Evolutionary conservation across 2,113 vertebrate species (phyloP).

Genomic region (Conger conger): DNA sequence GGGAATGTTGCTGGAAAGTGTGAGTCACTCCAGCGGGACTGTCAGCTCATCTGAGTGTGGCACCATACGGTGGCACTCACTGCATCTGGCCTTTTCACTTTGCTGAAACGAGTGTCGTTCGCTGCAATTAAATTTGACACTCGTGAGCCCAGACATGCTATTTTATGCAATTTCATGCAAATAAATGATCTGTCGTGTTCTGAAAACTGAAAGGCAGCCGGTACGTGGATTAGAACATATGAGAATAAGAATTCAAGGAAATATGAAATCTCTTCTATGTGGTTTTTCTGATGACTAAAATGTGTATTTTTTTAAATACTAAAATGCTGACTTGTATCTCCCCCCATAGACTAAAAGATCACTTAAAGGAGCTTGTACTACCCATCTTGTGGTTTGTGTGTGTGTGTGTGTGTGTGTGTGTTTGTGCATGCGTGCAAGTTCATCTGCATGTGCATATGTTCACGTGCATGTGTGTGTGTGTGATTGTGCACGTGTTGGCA

Average conservation of each 20-base stretch:
- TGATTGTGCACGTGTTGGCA: no score
- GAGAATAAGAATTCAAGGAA: background rate
- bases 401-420: no score
- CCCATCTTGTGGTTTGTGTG: no score
- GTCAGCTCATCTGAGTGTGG: background rate
- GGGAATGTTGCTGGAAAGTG: background rate
- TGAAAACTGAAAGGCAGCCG: background rate
- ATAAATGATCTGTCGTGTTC: background rate
- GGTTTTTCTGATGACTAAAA: no score
- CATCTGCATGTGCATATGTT: no score
- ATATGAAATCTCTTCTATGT: background rate
- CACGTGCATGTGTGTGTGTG: no score
- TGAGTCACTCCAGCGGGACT: constrained; percentile 1
- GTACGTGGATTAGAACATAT: background rate
- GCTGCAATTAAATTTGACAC: background rate
- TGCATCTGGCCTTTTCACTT: background rate
- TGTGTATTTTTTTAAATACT: no score
- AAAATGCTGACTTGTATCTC: no score
- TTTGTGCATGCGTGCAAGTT: no score
- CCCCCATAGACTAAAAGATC: no score
- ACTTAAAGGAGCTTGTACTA: no score
- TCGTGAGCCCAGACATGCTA: background rate
- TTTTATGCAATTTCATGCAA: background rate
- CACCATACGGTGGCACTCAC: background rate
- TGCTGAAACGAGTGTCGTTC: background rate